A percentile compares a stretch with the other conserved stretches of the same genome.
Conservation (phyloP, 1,140 invertebrate species). For the Lamellibrachia luymesi region DNA sequence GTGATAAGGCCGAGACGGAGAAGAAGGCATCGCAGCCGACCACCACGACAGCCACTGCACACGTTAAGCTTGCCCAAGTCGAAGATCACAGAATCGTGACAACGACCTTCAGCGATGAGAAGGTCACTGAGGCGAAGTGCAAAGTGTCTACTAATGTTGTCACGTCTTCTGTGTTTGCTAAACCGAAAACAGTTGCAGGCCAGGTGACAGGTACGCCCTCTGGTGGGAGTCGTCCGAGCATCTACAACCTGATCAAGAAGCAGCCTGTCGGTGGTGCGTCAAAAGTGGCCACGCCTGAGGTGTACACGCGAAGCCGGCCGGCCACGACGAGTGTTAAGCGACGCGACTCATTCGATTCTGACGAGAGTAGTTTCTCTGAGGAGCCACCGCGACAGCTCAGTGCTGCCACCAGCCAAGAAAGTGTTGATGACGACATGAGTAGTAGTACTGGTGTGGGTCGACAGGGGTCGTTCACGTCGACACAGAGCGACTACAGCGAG, state of each 20-base stretch:
- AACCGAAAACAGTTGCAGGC: not conserved
- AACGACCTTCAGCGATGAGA: not conserved
- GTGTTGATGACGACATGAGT: not conserved
- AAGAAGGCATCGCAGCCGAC: not conserved
- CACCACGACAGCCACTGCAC: conserved; percentile 9
- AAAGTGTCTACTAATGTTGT: not conserved
- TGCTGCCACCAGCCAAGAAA: not conserved
- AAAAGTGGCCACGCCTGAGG: not conserved
- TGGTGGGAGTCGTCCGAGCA: not conserved
- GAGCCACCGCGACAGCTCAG: not conserved
- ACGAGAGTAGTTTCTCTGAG: conserved; percentile 5
- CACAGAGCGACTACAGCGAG: not conserved
- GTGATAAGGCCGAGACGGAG: conserved; percentile 10
- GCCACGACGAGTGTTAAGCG: not conserved
- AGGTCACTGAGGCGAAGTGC: not conserved
- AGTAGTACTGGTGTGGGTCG: not conserved
- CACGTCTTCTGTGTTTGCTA: not conserved
- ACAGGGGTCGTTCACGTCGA: not conserved
- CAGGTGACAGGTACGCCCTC: not conserved
- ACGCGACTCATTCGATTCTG: conserved; percentile 2
- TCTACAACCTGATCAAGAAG: conserved; percentile 14
- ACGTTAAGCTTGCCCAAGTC: not conserved
- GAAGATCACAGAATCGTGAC: not conserved
- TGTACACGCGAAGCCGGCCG: not conserved
- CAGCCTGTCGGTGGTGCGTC: not conserved